Evolutionary conservation across 2,113 vertebrate genomes (phyloP).

Genomic region (Anarrhichthys ocellatus): DNA sequence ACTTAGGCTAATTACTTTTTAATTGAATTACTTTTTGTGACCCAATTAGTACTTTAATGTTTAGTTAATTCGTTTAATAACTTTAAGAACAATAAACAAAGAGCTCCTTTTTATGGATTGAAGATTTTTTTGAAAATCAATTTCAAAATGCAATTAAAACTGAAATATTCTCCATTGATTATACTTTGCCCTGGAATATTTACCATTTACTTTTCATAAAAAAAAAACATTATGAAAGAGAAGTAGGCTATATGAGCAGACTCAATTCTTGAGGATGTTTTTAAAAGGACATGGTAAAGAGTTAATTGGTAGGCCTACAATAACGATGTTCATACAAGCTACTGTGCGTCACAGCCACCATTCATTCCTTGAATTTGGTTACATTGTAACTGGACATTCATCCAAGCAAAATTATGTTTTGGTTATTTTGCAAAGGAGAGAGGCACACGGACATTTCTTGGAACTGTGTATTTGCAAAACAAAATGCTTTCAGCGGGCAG

Average conservation of each 20-base stretch:
- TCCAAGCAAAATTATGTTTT: not conserved
- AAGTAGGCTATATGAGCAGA: not conserved
- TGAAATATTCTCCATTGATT: not conserved
- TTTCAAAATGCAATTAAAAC: not conserved
- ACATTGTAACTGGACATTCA: not conserved
- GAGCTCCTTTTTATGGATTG: not conserved
- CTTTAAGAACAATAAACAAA: not conserved
- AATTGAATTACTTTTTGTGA: not conserved
- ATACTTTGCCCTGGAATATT: not conserved
- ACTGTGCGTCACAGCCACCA: not conserved
- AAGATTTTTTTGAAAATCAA: not conserved
- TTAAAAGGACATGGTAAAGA: not conserved
- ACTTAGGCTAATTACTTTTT: not conserved
- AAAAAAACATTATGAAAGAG: not conserved
- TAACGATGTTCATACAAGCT: not conserved
- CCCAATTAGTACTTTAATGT: not conserved
- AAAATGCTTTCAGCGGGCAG: constrained; percentile 22
- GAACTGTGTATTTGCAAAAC: constrained; percentile 54
- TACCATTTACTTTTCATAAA: not conserved
- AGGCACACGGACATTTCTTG: not conserved
- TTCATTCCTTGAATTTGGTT: not conserved
- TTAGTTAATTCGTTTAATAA: too few relatives aligned
- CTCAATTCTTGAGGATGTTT: not conserved
- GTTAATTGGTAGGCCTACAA: not conserved
- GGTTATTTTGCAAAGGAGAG: constrained; percentile 18